phyloP scores from a whole-genome alignment of 2,113 vertebrate species.

The Bostrychus sinensis region DNA sequence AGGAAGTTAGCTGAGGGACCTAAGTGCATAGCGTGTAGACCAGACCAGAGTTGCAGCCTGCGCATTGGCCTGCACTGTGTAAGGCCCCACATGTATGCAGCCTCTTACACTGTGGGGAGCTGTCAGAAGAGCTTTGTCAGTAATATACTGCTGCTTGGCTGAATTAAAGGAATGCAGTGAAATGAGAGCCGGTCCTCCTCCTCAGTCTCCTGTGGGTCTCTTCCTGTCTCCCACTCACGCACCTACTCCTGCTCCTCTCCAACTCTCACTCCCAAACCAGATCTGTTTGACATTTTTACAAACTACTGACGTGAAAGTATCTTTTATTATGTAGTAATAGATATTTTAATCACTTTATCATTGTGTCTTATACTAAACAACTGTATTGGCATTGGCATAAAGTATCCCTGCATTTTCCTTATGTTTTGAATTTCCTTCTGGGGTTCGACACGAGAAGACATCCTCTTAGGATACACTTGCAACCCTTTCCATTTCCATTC shows the following conservation, averaged over 20 bases:
- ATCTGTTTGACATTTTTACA: constrained; percentile 15
- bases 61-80: constrained; percentile 6
- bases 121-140: constrained; percentile 60
- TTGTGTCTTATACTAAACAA: no score
- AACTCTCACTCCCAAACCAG: constrained; percentile 11
- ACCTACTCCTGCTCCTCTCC: background rate
- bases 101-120: constrained; percentile 40
- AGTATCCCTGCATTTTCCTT: no score
- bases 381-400: no score
- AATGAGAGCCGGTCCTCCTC: constrained; percentile 55
- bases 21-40: background rate
- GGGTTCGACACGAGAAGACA: no score
- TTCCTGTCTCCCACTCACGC: constrained; percentile 19
- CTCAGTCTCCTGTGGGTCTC: constrained; percentile 13
- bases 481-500: no score
- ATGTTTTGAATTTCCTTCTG: no score
- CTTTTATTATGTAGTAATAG: no score
- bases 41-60: background rate
- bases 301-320: constrained; percentile 3
- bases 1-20: background rate
- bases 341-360: no score
- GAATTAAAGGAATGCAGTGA: constrained; percentile 71
- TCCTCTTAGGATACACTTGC: no score
- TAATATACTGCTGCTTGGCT: constrained; percentile 62
- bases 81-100: constrained; percentile 22